Base-by-base conservation (phyloP, 2,797 vertebrate species). In the Trichosurus vulpecula region DNA sequence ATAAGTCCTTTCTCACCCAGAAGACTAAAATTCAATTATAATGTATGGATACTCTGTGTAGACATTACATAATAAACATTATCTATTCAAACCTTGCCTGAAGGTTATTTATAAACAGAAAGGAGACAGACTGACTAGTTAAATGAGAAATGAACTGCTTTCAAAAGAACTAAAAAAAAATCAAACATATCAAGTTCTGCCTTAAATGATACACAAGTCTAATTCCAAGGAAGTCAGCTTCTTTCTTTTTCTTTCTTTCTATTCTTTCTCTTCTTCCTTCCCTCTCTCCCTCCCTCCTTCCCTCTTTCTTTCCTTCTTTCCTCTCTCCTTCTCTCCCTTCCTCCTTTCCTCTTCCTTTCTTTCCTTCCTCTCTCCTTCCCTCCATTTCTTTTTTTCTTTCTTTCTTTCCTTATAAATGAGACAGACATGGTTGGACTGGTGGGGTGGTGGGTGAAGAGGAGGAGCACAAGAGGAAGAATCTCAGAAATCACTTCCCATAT, bases 31-130 rank as follows among this genome's bases (percentile, higher is more conserved):
- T 35, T 52, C 8, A 52, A 57, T 16, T 0, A 89, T 6, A 31
- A 19, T 0, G 1, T 5, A 30, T 11, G 29, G 35, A 30, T 31
- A 1, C 94, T 54, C 2, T 3, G 16, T 16, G 0, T 8, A 52
- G 31, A 90, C 1, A 31, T 3, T 30, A 87, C 61, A 31, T 0
- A 19, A 56, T 0, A 29, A 93, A 30, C 1, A 2, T 29, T 52
- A 51, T 74, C 61, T 52, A n/a, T 92, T 29, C 58, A 57, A 91
- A 35, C 0, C 0, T 29, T 0, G 27, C 54, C 92, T 22, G n/a
- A 55, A 94, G 52, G 54, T 30, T 92, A 11, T 51, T 30, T 22
- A 13, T 25, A 41, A 74, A 51, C 3, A 94, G 51, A 61, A 91
- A 81, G 58, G 19, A 92, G 8, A 92, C 1, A 52, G 58, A 52